Percentiles rank a stretch among this genome's conserved stretches.
Evolutionary conservation across 2,888 invertebrate species (phyloP).

Genomic region (Rhimphoctona megacephalus): DNA sequence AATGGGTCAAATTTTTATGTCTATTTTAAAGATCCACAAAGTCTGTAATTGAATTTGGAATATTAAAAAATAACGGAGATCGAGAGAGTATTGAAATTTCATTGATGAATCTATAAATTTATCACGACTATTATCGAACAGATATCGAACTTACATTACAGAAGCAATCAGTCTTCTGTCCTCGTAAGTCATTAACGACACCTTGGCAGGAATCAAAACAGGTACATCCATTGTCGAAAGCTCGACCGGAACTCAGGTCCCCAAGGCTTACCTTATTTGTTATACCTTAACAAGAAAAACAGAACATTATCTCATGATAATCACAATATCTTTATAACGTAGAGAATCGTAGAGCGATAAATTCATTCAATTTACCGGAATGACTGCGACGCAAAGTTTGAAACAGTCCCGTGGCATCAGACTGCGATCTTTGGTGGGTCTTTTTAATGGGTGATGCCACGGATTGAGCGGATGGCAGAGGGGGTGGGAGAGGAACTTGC

Average conservation of each 20-base stretch:
- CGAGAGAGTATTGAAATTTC: background rate
- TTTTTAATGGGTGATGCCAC: constrained; percentile 87
- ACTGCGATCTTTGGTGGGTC: constrained; percentile 93
- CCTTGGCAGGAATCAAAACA: constrained; percentile 95
- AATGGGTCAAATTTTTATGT: background rate
- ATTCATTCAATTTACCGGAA: constrained; percentile 78
- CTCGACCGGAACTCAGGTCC: constrained; percentile 96
- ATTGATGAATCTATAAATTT: background rate
- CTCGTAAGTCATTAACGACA: constrained; percentile 91
- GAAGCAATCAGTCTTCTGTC: constrained; percentile 91
- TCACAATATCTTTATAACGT: background rate
- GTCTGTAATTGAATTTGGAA: background rate
- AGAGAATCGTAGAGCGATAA: background rate
- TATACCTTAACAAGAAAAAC: constrained; percentile 76
- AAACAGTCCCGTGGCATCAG: constrained; percentile 92
- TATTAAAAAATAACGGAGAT: background rate
- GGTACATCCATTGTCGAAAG: constrained; percentile 98
- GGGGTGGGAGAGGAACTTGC: constrained; percentile 82
- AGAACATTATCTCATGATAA: background rate
- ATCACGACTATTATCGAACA: background rate
- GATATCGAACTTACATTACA: constrained; percentile 87
- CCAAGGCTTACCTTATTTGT: constrained; percentile 90
- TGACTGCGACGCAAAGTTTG: constrained; percentile 84
- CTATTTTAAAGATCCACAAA: background rate
- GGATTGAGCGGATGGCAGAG: constrained; percentile 82